Conservation (phyloP, 2,797 vertebrate species). For the Phrynocephalus forsythii region DNA sequence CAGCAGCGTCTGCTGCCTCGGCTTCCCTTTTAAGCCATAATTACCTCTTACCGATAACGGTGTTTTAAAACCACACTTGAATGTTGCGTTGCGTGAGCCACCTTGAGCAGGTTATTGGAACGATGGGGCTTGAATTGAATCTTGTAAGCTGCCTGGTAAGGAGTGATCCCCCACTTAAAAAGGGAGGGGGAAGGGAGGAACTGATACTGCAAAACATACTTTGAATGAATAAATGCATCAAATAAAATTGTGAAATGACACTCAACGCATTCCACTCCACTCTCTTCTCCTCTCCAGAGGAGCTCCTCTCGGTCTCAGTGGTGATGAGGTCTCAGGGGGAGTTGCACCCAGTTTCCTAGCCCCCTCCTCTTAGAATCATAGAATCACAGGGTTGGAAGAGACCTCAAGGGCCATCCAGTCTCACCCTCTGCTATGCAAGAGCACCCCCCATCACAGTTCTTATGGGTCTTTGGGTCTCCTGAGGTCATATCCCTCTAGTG, state of each 20-base stretch:
- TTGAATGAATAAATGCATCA: background rate
- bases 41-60: background rate
- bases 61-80: background rate
- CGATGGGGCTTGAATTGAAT: background rate
- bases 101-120: background rate
- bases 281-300: too few species aligned
- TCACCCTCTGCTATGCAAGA: too few species aligned
- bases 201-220: background rate
- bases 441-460: too few species aligned
- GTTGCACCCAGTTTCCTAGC: too few species aligned
- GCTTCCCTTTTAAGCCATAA: background rate
- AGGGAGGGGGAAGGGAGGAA: background rate
- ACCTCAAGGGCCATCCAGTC: too few species aligned
- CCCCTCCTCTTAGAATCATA: too few species aligned
- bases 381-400: too few species aligned
- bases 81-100: background rate
- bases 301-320: background rate
- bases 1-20: background rate
- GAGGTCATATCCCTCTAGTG: background rate
- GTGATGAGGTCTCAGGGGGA: background rate
- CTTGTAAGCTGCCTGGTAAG: background rate
- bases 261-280: background rate
- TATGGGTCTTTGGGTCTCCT: background rate
- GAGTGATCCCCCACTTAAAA: background rate
- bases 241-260: background rate